A percentile compares a stretch with the other conserved stretches of the same genome.
phyloP scores from a whole-genome alignment of 2,888 invertebrate genomes.

The Heliconius hortense region DNA sequence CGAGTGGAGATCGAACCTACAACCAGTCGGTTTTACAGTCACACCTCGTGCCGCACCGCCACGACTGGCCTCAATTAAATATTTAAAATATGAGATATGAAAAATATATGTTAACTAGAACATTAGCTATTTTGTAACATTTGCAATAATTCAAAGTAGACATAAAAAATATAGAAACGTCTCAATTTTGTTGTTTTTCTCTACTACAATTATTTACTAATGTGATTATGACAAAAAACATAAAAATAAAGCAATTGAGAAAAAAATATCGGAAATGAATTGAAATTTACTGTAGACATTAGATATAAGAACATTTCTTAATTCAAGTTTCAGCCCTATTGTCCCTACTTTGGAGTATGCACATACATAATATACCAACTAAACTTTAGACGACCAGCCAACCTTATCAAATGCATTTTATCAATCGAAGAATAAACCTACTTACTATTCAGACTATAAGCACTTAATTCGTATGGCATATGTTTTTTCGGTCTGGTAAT shows the following conservation, averaged over 20 bases:
- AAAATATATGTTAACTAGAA: not conserved
- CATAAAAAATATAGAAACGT: too few relatives aligned
- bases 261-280: too few relatives aligned
- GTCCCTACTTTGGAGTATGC: constrained; percentile 10
- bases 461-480: constrained; percentile 7
- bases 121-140: not conserved
- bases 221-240: too few relatives aligned
- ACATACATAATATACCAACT: constrained; percentile 9
- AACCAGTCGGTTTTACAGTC: too few relatives aligned
- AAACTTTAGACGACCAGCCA: constrained; percentile 25
- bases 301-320: not conserved
- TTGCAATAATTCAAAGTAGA: too few relatives aligned
- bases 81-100: not conserved
- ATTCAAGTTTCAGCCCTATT: not conserved
- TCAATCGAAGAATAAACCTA: constrained; percentile 3
- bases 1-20: too few relatives aligned
- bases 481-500: constrained; percentile 18
- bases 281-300: too few relatives aligned
- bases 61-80: too few relatives aligned
- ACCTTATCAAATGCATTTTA: constrained; percentile 29
- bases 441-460: not conserved
- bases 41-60: too few relatives aligned
- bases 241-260: too few relatives aligned
- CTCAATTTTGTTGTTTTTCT: too few relatives aligned
- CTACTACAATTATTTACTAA: too few relatives aligned